Percentiles rank a stretch among this genome's conserved stretches.
Evolutionary conservation across 2,113 vertebrate genomes (phyloP).

Genomic region (Cranoglanis bouderius): DNA sequence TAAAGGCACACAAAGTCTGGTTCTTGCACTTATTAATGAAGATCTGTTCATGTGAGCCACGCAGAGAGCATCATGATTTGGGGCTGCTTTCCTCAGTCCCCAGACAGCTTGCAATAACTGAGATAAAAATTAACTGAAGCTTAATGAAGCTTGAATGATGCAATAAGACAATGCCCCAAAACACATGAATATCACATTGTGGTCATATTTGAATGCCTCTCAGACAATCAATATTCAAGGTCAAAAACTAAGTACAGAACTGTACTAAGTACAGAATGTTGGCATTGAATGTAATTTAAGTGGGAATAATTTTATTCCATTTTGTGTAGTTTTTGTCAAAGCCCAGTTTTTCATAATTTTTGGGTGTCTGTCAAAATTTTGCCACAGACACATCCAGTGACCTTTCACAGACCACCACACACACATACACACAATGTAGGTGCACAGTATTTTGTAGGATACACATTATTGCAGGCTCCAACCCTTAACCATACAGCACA

Average conservation of each 20-base stretch:
- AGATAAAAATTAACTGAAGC: not conserved
- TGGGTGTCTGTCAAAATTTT: not conserved
- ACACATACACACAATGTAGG: not conserved
- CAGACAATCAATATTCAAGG: not conserved
- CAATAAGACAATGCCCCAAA: not conserved
- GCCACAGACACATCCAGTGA: not conserved
- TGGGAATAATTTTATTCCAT: not conserved
- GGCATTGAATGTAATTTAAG: not conserved
- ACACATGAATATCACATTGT: not conserved
- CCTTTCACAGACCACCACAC: not conserved
- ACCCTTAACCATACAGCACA: not conserved
- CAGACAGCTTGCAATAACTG: not conserved
- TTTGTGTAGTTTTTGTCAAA: not conserved
- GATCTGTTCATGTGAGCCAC: not conserved
- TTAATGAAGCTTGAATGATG: not conserved
- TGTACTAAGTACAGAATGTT: not conserved
- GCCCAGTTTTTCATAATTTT: not conserved
- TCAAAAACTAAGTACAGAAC: not conserved
- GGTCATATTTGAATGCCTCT: not conserved
- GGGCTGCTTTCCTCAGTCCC: not conserved
- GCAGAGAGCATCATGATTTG: not conserved
- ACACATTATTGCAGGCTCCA: not conserved
- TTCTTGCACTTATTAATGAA: not conserved
- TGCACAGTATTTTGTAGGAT: not conserved
- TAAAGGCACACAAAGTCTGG: not conserved